Percentiles rank a stretch among this genome's conserved stretches.
Evolutionary conservation across 2,113 vertebrate species (phyloP).

Genomic region (Dromiciops gliroides): DNA sequence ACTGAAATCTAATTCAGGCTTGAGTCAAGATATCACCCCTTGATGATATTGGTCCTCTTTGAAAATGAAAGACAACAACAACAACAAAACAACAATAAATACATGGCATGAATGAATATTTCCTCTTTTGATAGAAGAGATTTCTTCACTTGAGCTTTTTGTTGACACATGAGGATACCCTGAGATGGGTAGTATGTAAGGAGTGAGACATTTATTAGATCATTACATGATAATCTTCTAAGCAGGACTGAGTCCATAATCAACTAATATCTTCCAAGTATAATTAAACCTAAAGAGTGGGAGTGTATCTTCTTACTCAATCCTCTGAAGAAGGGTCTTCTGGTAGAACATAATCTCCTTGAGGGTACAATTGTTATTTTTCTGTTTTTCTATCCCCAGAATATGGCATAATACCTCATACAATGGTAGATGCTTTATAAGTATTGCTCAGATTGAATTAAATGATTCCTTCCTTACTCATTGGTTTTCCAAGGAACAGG

Average conservation of each 20-base stretch:
- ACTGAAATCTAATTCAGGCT: no score
- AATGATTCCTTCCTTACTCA: neutral
- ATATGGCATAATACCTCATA: neutral
- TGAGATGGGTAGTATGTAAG: neutral
- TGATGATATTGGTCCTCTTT: no score
- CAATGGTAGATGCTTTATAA: neutral
- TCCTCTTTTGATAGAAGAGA: neutral
- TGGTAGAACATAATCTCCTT: neutral
- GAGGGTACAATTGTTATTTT: neutral
- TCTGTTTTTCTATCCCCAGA: neutral
- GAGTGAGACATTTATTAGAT: neutral
- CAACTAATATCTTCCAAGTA: neutral
- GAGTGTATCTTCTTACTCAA: neutral
- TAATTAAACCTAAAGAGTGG: neutral
- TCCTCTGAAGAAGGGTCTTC: neutral
- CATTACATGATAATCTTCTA: neutral
- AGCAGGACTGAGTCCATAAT: neutral
- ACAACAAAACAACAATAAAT: no score
- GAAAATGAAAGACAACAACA: no score
- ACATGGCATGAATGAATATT: neutral
- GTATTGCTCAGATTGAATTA: neutral
- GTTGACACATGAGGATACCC: neutral
- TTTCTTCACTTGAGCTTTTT: neutral
- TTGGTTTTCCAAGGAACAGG: neutral
- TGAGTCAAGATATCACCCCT: no score